phyloP scores from a whole-genome alignment of 2,113 vertebrate genomes.

The Ramphastos sulfuratus region DNA sequence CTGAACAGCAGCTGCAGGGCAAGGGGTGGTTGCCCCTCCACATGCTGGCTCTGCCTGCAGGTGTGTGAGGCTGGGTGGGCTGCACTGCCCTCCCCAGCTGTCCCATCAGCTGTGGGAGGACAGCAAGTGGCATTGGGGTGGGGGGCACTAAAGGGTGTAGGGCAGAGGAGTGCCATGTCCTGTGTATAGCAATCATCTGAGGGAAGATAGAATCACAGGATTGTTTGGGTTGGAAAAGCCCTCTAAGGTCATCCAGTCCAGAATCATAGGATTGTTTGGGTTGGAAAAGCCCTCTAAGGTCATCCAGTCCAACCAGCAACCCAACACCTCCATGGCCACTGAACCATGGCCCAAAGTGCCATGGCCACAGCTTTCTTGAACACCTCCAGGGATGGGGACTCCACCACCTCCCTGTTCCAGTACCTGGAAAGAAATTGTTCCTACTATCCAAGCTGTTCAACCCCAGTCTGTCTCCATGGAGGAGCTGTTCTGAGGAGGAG shows the following conservation, averaged over 20 bases:
- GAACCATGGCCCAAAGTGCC: too few species aligned
- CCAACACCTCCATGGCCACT: too few species aligned
- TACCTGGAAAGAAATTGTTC: too few species aligned
- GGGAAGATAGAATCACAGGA: neutral
- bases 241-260: too few species aligned
- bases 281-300: too few species aligned
- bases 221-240: too few species aligned
- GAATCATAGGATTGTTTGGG: too few species aligned
- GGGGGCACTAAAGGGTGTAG: neutral
- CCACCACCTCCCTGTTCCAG: too few species aligned
- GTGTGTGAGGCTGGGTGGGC: neutral
- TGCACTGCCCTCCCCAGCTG: neutral
- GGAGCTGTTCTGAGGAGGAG: neutral
- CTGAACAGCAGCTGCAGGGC: neutral
- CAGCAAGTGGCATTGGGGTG: rapidly evolving
- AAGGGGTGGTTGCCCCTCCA: rapidly evolving
- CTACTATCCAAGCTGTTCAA: neutral
- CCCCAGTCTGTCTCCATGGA: neutral
- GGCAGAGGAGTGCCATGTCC: neutral
- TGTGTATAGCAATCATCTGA: rapidly evolving
- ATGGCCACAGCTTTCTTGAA: too few species aligned
- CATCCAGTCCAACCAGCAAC: too few species aligned
- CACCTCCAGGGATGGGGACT: too few species aligned
- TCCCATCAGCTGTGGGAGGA: neutral
- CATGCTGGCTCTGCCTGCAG: neutral